Percentiles rank a stretch among this genome's conserved stretches.
phyloP scores from a whole-genome alignment of 2,113 vertebrate genomes.

The Cephalophus harveyi region DNA sequence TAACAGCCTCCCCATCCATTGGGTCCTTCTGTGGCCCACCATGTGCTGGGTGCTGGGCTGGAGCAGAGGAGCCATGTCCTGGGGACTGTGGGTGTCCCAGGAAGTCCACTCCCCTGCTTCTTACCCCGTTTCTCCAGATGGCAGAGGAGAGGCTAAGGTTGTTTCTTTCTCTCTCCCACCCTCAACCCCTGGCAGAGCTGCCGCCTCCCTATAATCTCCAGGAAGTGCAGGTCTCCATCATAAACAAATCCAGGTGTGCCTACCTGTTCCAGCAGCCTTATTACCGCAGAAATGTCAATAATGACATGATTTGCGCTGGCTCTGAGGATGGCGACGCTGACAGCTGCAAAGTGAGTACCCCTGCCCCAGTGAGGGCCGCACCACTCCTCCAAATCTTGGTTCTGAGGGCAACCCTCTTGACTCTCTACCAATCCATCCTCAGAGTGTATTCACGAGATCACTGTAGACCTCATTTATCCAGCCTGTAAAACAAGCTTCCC shows the following conservation, averaged over 20 bases:
- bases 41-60: neutral
- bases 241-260: constrained; percentile 50
- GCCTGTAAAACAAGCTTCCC: neutral
- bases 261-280: neutral
- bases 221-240: constrained; percentile 51
- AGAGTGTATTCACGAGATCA: neutral
- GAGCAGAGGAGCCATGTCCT: neutral
- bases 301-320: constrained; percentile 70
- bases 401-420: neutral
- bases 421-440: neutral
- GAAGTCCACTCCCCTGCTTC: too few relatives aligned
- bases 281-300: neutral
- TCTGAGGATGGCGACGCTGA: constrained; percentile 49
- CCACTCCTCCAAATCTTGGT: neutral
- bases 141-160: neutral
- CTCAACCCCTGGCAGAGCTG: neutral
- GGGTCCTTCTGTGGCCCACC: neutral
- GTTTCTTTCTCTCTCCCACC: neutral
- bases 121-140: neutral
- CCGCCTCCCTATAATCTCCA: constrained; percentile 45
- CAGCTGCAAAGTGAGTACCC: constrained; percentile 45
- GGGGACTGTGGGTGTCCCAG: neutral
- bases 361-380: neutral
- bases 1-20: too few relatives aligned
- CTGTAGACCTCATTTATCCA: neutral